These are phyloP conservation scores for Girardinus metallicus DNA, from an alignment of 2,797 vertebrate species.

Conservation along the genomic window DNA sequence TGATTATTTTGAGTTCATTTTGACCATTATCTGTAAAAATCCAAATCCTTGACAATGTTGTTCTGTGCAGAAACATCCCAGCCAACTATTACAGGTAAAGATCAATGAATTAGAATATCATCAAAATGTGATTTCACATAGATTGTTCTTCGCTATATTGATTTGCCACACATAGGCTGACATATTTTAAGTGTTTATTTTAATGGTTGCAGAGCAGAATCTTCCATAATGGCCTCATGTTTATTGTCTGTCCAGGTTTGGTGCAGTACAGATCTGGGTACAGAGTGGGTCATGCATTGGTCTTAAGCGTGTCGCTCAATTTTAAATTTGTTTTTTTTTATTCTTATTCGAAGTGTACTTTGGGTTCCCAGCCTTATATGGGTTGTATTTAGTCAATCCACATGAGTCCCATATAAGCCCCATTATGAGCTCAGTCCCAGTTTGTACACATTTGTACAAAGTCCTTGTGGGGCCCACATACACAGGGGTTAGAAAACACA, in stretches of 20 bases:
- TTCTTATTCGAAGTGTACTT: not conserved
- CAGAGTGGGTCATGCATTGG: not conserved
- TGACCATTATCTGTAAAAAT: not conserved
- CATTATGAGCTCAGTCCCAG: not conserved
- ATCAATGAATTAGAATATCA: not conserved
- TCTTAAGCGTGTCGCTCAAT: not conserved
- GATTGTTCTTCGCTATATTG: not conserved
- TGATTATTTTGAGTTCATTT: not conserved
- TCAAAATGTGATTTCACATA: not conserved
- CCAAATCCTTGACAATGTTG: not conserved
- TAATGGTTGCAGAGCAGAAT: not conserved
- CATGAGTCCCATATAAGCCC: not conserved
- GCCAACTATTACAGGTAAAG: not conserved
- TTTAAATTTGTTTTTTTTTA: not conserved
- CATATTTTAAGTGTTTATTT: not conserved
- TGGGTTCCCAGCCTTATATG: not conserved
- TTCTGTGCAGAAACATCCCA: not conserved
- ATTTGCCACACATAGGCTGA: not conserved
- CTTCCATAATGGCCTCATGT: not conserved
- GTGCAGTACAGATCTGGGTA: too few species aligned
- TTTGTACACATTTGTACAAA: not conserved
- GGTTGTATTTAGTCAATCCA: not conserved
- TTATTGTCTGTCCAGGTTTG: not conserved
- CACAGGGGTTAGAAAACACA: not conserved
- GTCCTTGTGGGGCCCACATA: not conserved